A percentile compares a stretch with the other conserved stretches of the same genome.
Conservation (phyloP, 92 coral and sea anemone species). For the Siderastrea siderea region DNA sequence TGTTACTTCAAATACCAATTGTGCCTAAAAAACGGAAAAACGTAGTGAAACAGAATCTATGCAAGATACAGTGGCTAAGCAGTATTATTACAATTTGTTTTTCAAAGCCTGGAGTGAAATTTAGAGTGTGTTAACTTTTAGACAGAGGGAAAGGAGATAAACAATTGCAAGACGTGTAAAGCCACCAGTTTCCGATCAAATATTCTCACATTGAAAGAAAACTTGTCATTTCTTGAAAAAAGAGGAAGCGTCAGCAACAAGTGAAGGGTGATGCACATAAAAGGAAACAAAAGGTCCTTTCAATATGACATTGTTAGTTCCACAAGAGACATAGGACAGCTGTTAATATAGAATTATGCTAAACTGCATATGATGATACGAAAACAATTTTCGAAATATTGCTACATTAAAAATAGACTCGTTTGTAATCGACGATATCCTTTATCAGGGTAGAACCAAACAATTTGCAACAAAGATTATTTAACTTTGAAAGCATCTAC, state of each 20-base stretch:
- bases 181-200: not conserved
- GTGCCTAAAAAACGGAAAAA: too few species aligned
- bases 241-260: not conserved
- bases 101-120: too few species aligned
- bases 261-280: not conserved
- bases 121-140: too few species aligned
- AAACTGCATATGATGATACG: not conserved
- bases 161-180: not conserved
- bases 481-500: too few species aligned
- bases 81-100: too few species aligned
- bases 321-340: not conserved
- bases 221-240: constrained; percentile 1
- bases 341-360: not conserved
- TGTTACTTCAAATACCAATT: too few species aligned
- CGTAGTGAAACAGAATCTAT: too few species aligned
- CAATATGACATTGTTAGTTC: constrained; percentile 1
- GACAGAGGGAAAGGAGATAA: too few species aligned
- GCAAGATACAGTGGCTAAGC: too few species aligned
- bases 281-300: constrained; percentile 12
- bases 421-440: too few species aligned
- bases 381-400: not conserved
- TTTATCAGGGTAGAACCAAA: too few species aligned
- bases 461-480: too few species aligned
- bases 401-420: not conserved
- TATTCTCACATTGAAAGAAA: not conserved